These are phyloP conservation scores for Apeira syringaria DNA, from an alignment of 2,888 invertebrate species.

Conservation along the genomic window DNA sequence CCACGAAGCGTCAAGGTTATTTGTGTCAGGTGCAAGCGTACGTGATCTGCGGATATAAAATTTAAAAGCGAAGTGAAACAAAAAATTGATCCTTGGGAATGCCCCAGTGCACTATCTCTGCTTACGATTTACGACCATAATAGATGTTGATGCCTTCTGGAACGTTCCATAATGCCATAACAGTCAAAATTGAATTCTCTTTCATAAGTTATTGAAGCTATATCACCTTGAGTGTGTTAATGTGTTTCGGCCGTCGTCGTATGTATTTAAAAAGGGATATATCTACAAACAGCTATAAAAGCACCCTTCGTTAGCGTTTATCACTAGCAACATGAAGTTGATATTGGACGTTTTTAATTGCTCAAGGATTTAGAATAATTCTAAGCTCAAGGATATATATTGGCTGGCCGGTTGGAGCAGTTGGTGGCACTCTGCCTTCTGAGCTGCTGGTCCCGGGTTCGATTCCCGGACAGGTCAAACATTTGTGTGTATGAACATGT, in stretches of 20 bases:
- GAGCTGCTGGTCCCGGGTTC: too few relatives aligned
- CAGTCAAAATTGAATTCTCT: conserved; percentile 37
- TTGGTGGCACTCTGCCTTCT: too few relatives aligned
- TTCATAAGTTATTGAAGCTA: conserved; percentile 13
- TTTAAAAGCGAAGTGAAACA: conserved; percentile 35
- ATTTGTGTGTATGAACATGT: too few relatives aligned
- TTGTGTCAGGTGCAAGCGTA: conserved; percentile 49
- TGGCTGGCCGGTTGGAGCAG: too few relatives aligned
- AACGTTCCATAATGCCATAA: too few relatives aligned
- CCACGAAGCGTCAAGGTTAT: conserved; percentile 25
- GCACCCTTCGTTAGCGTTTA: conserved; percentile 41
- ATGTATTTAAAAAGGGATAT: conserved; percentile 48
- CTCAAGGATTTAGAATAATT: too few relatives aligned
- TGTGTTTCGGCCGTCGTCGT: too few relatives aligned
- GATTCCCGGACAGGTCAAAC: too few relatives aligned
- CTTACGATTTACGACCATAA: conserved; percentile 32
- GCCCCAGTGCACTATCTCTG: conserved; percentile 47
- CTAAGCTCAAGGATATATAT: too few relatives aligned
- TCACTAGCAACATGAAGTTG: too few relatives aligned
- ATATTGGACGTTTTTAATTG: too few relatives aligned
- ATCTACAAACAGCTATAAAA: conserved; percentile 54
- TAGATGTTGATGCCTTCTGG: conserved; percentile 23
- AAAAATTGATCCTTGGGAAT: conserved; percentile 53
- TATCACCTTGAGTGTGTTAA: conserved; percentile 24
- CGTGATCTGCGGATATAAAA: conserved; percentile 40